These are phyloP conservation scores for Cerastis leucographa DNA, from an alignment of 2,888 invertebrate species.

Conservation along the genomic window DNA sequence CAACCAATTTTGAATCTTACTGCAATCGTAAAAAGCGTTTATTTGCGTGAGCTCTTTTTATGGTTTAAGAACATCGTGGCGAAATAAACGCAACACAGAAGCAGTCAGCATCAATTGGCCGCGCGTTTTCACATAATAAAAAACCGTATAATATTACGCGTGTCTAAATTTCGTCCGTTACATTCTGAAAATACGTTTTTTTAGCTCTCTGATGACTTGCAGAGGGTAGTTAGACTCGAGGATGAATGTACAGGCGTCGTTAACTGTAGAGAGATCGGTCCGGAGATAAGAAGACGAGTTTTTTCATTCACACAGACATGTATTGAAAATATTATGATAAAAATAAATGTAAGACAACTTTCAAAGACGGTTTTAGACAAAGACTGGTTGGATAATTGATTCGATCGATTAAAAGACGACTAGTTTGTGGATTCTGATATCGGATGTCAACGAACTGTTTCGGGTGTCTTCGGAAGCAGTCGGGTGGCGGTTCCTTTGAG, in stretches of 20 bases:
- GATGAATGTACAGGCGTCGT: constrained; percentile 55
- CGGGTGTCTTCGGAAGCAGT: constrained; percentile 77
- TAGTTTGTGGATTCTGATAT: constrained; percentile 76
- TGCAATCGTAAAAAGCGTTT: constrained; percentile 31
- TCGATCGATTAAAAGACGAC: constrained; percentile 59
- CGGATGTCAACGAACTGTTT: constrained; percentile 80
- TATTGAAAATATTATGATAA: constrained; percentile 43
- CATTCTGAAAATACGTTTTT: constrained; percentile 65
- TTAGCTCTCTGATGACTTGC: constrained; percentile 54
- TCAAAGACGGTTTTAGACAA: constrained; percentile 56
- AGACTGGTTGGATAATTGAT: constrained; percentile 56
- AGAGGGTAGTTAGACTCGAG: constrained; percentile 55
- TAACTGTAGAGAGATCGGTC: constrained; percentile 58
- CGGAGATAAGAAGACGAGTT: constrained; percentile 54
- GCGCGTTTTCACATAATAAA: constrained; percentile 73
- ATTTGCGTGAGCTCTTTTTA: constrained; percentile 60
- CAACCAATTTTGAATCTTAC: constrained; percentile 44
- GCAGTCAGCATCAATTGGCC: constrained; percentile 56
- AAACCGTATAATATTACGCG: constrained; percentile 71
- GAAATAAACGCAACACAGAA: constrained; percentile 66
- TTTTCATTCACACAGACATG: constrained; percentile 45
- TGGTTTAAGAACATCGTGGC: constrained; percentile 54
- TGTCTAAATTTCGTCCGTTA: constrained; percentile 69
- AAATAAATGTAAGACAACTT: constrained; percentile 56
- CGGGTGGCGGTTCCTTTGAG: constrained; percentile 84